Percentiles rank a stretch among this genome's conserved stretches.
phyloP scores from a whole-genome alignment of 2,797 vertebrate species.

The Myotis planiceps region DNA sequence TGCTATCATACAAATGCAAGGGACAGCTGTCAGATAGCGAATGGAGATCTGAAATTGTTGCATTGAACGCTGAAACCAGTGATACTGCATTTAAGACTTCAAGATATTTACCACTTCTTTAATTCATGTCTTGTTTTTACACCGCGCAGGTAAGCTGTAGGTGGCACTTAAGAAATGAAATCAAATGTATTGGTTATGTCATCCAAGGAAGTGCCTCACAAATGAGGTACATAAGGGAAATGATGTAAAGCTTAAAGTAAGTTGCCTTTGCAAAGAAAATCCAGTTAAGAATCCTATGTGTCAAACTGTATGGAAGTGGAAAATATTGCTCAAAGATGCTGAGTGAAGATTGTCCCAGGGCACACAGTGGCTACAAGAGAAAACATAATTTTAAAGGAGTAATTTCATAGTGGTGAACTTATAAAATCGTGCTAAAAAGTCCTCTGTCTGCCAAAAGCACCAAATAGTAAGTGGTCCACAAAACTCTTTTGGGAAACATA shows the following conservation, averaged over 20 bases:
- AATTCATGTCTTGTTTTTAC: neutral
- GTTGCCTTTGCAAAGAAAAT: conserved; percentile 35
- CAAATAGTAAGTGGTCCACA: neutral
- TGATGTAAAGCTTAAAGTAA: neutral
- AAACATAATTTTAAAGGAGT: conserved; percentile 28
- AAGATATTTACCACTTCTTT: neutral
- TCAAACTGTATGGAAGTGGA: conserved; percentile 12
- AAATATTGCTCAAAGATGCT: conserved; percentile 17
- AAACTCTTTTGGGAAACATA: neutral
- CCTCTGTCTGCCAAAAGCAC: neutral
- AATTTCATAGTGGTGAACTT: neutral
- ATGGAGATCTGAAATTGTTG: neutral
- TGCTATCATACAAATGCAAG: neutral
- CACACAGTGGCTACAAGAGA: neutral
- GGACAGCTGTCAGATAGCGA: neutral
- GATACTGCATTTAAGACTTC: neutral
- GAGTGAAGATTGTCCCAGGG: neutral
- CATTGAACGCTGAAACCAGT: neutral
- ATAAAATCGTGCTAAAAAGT: conserved; percentile 21
- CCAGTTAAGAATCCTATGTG: neutral
- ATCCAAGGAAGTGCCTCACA: neutral
- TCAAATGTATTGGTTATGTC: neutral
- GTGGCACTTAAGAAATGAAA: neutral
- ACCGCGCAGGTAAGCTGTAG: neutral
- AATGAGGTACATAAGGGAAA: neutral